Conservation (phyloP, 2,888 invertebrate species). For the Thymelicus acteon region DNA sequence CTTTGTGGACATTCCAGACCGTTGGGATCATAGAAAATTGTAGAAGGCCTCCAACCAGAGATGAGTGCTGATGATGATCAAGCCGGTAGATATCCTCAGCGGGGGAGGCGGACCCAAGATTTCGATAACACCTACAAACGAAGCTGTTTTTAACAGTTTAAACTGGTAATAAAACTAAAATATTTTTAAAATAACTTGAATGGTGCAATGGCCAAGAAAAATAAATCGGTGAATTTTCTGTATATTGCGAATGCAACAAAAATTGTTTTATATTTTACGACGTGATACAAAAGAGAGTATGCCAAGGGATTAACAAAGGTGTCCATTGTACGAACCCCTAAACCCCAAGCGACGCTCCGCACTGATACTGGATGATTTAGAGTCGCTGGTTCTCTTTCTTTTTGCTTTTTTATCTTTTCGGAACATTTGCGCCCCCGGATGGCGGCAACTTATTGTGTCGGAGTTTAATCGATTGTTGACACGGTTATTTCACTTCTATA, state of each 20-base stretch:
- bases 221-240: background rate
- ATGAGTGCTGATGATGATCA: too few relatives aligned
- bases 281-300: slow-evolving; percentile 4
- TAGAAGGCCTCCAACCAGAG: too few relatives aligned
- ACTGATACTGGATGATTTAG: slow-evolving; percentile 50
- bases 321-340: slow-evolving; percentile 35
- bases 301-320: slow-evolving; percentile 21
- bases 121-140: too few relatives aligned
- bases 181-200: too few relatives aligned
- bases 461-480: slow-evolving; percentile 34
- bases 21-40: too few relatives aligned
- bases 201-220: too few relatives aligned
- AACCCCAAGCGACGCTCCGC: slow-evolving; percentile 5
- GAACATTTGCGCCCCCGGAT: slow-evolving; percentile 46
- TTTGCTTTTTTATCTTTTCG: slow-evolving; percentile 52
- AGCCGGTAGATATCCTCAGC: too few relatives aligned
- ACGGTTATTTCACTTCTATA: slow-evolving; percentile 22
- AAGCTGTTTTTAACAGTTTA: too few relatives aligned
- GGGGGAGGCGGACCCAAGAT: too few relatives aligned
- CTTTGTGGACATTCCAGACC: too few relatives aligned
- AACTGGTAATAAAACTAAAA: too few relatives aligned
- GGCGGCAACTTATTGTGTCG: slow-evolving; percentile 38
- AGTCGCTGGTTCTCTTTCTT: slow-evolving; percentile 46
- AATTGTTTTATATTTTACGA: slow-evolving; percentile 8
- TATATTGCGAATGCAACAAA: slow-evolving; percentile 2